Conservation (phyloP, 2,797 vertebrate species). For the Melanogrammus aeglefinus region DNA sequence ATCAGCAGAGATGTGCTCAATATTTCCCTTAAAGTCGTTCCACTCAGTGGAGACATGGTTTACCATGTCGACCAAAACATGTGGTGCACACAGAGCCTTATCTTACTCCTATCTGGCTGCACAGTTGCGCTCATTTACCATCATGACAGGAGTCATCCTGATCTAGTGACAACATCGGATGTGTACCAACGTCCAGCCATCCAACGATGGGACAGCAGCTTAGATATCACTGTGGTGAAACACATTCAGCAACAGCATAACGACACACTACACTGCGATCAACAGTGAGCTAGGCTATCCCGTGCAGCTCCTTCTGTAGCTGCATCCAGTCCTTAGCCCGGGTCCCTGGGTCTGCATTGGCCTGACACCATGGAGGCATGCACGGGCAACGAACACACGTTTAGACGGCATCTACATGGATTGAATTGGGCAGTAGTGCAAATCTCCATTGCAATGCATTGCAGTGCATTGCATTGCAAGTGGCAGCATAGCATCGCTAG, state of each 20-base stretch:
- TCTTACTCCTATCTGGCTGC: not conserved
- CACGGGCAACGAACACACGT: not conserved
- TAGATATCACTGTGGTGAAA: not conserved
- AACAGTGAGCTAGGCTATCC: not conserved
- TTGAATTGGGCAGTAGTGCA: not conserved
- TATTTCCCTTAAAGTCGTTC: not conserved
- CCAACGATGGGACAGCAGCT: not conserved
- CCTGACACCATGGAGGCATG: not conserved
- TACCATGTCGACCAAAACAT: not conserved
- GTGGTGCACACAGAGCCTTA: not conserved
- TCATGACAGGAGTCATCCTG: not conserved
- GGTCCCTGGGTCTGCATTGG: not conserved
- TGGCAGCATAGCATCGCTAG: slow-evolving; percentile 1
- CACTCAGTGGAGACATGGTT: not conserved
- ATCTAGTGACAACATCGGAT: not conserved
- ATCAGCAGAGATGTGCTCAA: not conserved
- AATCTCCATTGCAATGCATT: not conserved
- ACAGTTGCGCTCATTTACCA: not conserved
- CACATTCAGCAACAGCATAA: not conserved
- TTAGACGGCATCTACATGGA: not conserved
- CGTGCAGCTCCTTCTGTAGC: not conserved
- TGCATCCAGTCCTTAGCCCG: not conserved
- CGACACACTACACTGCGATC: too few relatives aligned
- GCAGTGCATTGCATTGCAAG: not conserved
- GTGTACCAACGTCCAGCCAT: not conserved